Percentiles rank a stretch among this genome's conserved stretches.
Conservation (phyloP, 2,888 invertebrate genomes). For the Tigriopus californicus region DNA sequence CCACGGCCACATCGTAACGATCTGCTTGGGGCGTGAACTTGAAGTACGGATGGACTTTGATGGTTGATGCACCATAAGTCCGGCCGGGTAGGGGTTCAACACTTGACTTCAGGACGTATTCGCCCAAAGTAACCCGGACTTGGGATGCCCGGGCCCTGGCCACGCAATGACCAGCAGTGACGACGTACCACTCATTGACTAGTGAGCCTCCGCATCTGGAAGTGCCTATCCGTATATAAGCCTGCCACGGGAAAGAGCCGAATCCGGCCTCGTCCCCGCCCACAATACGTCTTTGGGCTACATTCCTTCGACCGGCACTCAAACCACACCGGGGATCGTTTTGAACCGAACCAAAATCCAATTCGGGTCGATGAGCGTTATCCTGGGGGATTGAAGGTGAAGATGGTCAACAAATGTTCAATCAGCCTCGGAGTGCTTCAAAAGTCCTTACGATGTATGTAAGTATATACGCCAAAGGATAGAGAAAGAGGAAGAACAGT, state of each 20-base stretch:
- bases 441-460: too few species aligned
- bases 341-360: constrained; percentile 48
- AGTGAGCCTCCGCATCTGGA: constrained; percentile 71
- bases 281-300: constrained; percentile 70
- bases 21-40: constrained; percentile 65
- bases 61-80: constrained; percentile 73
- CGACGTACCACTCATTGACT: constrained; percentile 72
- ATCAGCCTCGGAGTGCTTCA: neutral
- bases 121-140: constrained; percentile 73
- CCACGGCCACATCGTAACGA: constrained; percentile 72
- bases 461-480: too few species aligned
- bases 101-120: constrained; percentile 83
- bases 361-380: constrained; percentile 27
- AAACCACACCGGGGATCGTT: constrained; percentile 74
- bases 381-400: constrained; percentile 21
- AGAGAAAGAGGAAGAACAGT: too few species aligned
- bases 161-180: constrained; percentile 85
- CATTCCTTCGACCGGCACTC: constrained; percentile 53
- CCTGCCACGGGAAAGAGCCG: constrained; percentile 85
- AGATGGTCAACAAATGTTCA: neutral
- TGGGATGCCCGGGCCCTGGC: constrained; percentile 34
- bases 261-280: constrained; percentile 82
- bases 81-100: constrained; percentile 76
- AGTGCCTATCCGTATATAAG: constrained; percentile 57
- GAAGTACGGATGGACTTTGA: constrained; percentile 75